phyloP scores from a whole-genome alignment of 2,797 vertebrate species.

The Varecia variegata region DNA sequence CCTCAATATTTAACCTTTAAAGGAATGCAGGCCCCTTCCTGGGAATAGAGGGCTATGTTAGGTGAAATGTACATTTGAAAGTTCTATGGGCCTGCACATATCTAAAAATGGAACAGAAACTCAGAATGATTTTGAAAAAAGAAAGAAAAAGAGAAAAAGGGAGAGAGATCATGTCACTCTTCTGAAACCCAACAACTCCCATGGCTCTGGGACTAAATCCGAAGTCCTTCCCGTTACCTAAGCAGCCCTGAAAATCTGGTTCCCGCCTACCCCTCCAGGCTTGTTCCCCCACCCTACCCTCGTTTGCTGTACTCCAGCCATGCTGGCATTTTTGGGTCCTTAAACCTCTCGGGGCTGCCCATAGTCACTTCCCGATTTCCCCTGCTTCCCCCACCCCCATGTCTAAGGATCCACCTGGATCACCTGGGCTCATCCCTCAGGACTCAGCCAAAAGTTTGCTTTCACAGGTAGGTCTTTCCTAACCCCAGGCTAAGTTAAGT shows the following conservation, averaged over 20 bases:
- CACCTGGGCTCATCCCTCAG: neutral
- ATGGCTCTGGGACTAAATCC: neutral
- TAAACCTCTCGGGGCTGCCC: neutral
- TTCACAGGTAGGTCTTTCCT: neutral
- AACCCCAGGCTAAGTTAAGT: neutral
- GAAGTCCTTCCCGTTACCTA: neutral
- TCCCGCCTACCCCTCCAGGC: neutral
- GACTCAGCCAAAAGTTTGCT: neutral
- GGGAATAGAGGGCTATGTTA: neutral
- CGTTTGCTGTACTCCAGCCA: neutral
- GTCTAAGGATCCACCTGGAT: neutral
- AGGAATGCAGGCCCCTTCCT: neutral
- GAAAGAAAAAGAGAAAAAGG: accelerated
- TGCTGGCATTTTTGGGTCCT: neutral
- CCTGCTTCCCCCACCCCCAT: neutral
- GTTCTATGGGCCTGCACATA: neutral
- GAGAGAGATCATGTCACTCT: neutral
- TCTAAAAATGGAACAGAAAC: neutral
- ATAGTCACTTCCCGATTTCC: neutral
- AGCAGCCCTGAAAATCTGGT: neutral
- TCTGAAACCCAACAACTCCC: neutral
- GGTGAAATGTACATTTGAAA: neutral
- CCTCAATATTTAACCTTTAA: slow-evolving; percentile 43
- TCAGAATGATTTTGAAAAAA: neutral
- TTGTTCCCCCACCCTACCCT: neutral